Base-by-base conservation (phyloP, 2,113 vertebrate species). In the Ailuropoda melanoleuca region DNA sequence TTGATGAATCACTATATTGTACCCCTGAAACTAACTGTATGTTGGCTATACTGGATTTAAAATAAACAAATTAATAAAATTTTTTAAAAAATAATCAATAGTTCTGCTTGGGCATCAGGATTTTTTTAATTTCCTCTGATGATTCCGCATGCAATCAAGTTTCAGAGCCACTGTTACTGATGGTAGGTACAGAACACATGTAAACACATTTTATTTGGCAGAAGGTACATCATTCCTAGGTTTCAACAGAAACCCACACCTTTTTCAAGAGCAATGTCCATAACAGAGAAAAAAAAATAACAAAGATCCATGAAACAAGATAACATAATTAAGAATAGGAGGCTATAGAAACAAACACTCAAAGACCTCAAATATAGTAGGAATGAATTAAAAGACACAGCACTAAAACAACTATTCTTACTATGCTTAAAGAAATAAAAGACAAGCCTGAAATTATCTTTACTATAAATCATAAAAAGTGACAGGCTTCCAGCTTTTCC, bases 361-460 rank as follows among this genome's bases (percentile, higher is more conserved):
- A 11, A 88, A 88, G 50, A 75, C 39, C 78, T 48, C 8, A 58
- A 91, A 77, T 86, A 60, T 9, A 68, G 50, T 9, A 68, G 50
- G n/a, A 91, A 91, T 50, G 31, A 91, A 91, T 91, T 66, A 56
- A 68, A 80, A 94, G 23, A 50, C 17, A 77, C 12, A 60, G 39
- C 60, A 43, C 50, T 58, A 58, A 78, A 86, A 78, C 24, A 91
- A 86, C 21, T 56, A 85, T 46, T 66, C 23, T 68, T 86, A 68
- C 37, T 78, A 80, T 70, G 37, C 62, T 48, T 60, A 78, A 95
- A 37, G 15, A 87, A 88, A 70, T 87, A 66, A 77, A 95, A 90
- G 31, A 80, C 58, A 86, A 60, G 31, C 74, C 34, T 95, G 89
- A 95, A 95, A 87, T 29, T 92, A 81, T 70, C 43, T 87, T 78